Evolutionary conservation across 2,113 vertebrate species (phyloP).

Genomic region (Alouatta palliata): DNA sequence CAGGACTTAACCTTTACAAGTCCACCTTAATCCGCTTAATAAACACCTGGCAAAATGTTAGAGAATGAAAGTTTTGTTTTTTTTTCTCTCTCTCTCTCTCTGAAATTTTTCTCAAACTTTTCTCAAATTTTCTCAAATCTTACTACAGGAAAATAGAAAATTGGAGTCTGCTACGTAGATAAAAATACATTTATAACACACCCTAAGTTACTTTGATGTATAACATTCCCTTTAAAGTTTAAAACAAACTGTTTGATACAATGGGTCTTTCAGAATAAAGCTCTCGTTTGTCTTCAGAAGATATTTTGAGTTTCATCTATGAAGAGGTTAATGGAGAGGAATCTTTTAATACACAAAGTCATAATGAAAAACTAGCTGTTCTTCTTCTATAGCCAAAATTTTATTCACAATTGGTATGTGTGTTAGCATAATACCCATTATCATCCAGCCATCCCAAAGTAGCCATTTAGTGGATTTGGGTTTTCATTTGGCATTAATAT

Average conservation of each 20-base stretch:
- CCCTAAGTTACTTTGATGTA: neutral
- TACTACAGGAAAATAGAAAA: neutral
- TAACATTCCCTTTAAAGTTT: neutral
- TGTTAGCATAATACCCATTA: neutral
- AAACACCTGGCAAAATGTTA: neutral
- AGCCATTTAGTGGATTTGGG: neutral
- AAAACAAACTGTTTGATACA: neutral
- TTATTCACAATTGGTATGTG: neutral
- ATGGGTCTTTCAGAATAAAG: neutral
- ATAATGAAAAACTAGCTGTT: neutral
- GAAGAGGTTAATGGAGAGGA: neutral
- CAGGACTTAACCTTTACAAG: neutral
- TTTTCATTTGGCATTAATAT: neutral
- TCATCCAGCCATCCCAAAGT: neutral
- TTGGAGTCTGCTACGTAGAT: neutral
- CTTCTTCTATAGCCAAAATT: neutral
- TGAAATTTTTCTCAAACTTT: slow-evolving; percentile 4
- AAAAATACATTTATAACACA: neutral
- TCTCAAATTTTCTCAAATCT: too few relatives aligned
- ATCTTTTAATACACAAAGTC: neutral
- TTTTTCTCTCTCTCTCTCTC: neutral
- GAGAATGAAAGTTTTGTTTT: neutral
- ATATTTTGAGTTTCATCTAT: neutral
- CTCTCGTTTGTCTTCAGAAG: neutral
- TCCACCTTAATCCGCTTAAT: neutral